Evolutionary conservation across 2,113 vertebrate species (phyloP), one percentile per base, ranked within the genome.

Genomic region (Acrocephalus arundinaceus): DNA sequence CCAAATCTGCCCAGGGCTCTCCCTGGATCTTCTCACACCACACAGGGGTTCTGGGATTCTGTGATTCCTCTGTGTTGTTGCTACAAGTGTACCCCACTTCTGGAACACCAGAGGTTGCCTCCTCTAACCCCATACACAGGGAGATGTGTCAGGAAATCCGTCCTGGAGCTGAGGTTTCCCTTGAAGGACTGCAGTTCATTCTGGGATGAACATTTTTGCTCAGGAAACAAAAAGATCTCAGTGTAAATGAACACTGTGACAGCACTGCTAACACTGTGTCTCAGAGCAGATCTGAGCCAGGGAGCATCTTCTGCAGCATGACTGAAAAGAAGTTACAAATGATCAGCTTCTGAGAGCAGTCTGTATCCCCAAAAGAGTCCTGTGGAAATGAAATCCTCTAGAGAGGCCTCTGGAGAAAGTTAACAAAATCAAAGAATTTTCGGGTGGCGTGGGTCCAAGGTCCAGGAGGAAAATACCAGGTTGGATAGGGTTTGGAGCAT

Each of bases 371-470:
- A n/a, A n/a, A n/a, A n/a, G n/a, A n/a, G n/a, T n/a, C n/a, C n/a
- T n/a, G n/a, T n/a, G n/a, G n/a, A n/a, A n/a, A n/a, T n/a, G n/a
- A n/a, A n/a, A n/a, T n/a, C n/a, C n/a, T n/a, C n/a, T n/a, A n/a
- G n/a, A n/a, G n/a, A n/a, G n/a, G n/a, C n/a, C n/a, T 51, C 58
- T 33, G 43, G 21, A n/a, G 55, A 11, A 49, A 71, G 28, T 49
- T 21, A 51, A 1, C 4, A 17, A 54, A 43, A 43, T 43, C 43
- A 43, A 43, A 43, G 43, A 43, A 15, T 12, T 43, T 43, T 43
- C 16, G 43, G 43, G 43, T 21, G 10, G 2, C 7, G 37, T 8
- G 23, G 2, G 17, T 52, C 4, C 4, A 13, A 3, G 31, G 3
- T 43, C 8, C 4, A 52, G 10, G 30, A 16, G 3, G 13, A 48